Percentiles rank a stretch among this genome's conserved stretches.
Evolutionary conservation across 2,113 vertebrate genomes (phyloP).

Genomic region (Scomber colias): DNA sequence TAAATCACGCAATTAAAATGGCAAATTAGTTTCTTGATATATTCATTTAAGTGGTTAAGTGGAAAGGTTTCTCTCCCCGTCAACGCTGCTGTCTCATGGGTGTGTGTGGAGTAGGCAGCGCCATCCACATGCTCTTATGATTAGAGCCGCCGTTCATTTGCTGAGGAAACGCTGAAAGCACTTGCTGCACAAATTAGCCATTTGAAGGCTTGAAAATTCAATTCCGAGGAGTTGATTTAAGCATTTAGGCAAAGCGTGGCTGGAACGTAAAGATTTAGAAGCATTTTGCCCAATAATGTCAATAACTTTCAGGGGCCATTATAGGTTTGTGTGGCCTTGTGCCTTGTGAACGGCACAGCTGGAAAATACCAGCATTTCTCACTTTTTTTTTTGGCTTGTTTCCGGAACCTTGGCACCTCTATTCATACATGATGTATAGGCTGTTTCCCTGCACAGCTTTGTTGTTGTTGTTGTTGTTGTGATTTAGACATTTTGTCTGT

Average conservation of each 20-base stretch:
- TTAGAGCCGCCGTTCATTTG: conserved; percentile 86
- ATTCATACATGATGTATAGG: conserved; percentile 16
- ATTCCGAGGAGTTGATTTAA: conserved; percentile 87
- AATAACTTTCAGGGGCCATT: conserved; percentile 80
- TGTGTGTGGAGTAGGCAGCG: conserved; percentile 86
- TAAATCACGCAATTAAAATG: conserved; percentile 99
- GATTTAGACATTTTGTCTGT: conserved; percentile 7
- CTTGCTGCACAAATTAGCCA: conserved; percentile 87
- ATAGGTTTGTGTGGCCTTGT: conserved; percentile 71
- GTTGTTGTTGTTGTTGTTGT: neutral
- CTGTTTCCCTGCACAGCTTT: neutral
- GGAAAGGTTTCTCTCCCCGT: conserved; percentile 98
- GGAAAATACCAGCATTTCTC: conserved; percentile 46
- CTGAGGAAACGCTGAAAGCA: conserved; percentile 86
- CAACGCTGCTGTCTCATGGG: conserved; percentile 87
- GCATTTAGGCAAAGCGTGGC: conserved; percentile 84
- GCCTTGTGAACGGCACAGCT: conserved; percentile 63
- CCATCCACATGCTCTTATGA: conserved; percentile 87
- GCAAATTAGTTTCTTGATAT: conserved; percentile 99
- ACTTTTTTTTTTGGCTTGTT: conserved; percentile 30
- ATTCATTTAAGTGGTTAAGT: conserved; percentile 99
- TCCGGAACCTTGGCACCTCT: conserved; percentile 23
- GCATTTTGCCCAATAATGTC: conserved; percentile 82
- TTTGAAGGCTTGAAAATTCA: conserved; percentile 86
- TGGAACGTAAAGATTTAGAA: conserved; percentile 83